Evolutionary conservation across 2,113 vertebrate species (phyloP).

Genomic region (Coturnix japonica): DNA sequence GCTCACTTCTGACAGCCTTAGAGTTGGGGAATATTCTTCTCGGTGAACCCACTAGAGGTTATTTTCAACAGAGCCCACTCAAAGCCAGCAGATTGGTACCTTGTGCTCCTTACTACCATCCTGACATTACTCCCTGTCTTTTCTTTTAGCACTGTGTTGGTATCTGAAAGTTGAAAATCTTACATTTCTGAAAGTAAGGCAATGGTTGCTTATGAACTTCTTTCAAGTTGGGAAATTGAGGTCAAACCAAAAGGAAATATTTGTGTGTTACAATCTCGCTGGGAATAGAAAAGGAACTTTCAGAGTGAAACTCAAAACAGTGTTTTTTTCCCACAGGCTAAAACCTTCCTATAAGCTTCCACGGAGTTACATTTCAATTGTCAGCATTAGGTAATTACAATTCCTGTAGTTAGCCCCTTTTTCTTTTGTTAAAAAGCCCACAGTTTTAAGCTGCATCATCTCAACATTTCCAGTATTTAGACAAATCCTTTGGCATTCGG

Average conservation of each 20-base stretch:
- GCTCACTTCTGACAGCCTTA: not conserved
- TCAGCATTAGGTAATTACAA: not conserved
- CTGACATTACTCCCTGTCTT: not conserved
- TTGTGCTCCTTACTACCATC: fast-evolving
- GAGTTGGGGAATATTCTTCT: not conserved
- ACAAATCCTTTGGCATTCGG: not conserved
- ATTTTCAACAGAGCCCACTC: not conserved
- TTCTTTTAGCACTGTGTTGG: not conserved
- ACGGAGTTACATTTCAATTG: not conserved
- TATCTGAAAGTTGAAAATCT: not conserved
- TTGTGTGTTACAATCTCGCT: not conserved
- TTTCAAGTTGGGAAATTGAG: not conserved
- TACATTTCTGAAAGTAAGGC: not conserved
- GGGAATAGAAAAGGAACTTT: not conserved
- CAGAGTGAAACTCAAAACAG: fast-evolving
- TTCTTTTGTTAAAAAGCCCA: not conserved
- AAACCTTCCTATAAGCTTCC: not conserved
- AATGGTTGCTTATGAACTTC: too few species aligned
- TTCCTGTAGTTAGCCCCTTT: not conserved
- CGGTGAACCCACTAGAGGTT: not conserved
- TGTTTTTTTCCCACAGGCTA: not conserved
- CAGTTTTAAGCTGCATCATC: not conserved
- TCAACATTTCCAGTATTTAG: not conserved
- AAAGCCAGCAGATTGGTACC: not conserved
- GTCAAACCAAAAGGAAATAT: not conserved